Evolutionary conservation across 2,888 invertebrate genomes (phyloP).

Genomic region (Eupithecia centaureata): DNA sequence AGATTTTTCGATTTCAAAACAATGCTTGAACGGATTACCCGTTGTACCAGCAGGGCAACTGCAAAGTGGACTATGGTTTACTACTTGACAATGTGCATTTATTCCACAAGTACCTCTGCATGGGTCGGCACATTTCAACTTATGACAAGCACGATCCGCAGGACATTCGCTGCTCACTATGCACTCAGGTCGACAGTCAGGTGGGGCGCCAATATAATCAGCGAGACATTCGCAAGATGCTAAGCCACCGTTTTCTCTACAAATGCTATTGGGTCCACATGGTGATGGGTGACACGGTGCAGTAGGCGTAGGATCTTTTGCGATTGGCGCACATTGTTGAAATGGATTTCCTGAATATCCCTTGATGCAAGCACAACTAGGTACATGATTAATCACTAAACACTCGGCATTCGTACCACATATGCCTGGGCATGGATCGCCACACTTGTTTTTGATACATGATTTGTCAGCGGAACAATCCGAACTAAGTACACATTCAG

Average conservation of each 20-base stretch:
- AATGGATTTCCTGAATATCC: conserved; percentile 90
- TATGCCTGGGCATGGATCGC: conserved; percentile 93
- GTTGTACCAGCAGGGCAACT: conserved; percentile 87
- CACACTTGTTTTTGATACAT: conserved; percentile 92
- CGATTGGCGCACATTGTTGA: conserved; percentile 61
- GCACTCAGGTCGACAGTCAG: conserved; percentile 90
- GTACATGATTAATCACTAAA: conserved; percentile 92
- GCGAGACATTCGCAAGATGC: conserved; percentile 90
- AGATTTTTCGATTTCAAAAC: conserved; percentile 66
- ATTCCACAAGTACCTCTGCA: conserved; percentile 89
- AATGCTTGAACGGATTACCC: conserved; percentile 87
- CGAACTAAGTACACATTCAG: conserved; percentile 93
- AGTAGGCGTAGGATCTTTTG: conserved; percentile 61
- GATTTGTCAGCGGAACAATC: conserved; percentile 93
- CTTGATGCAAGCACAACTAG: conserved; percentile 91
- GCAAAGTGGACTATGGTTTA: conserved; percentile 92
- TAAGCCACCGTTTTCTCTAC: conserved; percentile 88
- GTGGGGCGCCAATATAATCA: conserved; percentile 88
- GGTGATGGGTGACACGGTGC: conserved; percentile 90
- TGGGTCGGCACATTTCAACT: conserved; percentile 91
- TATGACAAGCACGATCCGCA: conserved; percentile 89
- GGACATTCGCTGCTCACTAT: conserved; percentile 91
- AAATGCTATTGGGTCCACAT: conserved; percentile 91
- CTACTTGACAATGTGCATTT: conserved; percentile 89
- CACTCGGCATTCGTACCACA: conserved; percentile 94